Conservation (phyloP, 2,113 vertebrate species). For the Salvelinus fontinalis region DNA sequence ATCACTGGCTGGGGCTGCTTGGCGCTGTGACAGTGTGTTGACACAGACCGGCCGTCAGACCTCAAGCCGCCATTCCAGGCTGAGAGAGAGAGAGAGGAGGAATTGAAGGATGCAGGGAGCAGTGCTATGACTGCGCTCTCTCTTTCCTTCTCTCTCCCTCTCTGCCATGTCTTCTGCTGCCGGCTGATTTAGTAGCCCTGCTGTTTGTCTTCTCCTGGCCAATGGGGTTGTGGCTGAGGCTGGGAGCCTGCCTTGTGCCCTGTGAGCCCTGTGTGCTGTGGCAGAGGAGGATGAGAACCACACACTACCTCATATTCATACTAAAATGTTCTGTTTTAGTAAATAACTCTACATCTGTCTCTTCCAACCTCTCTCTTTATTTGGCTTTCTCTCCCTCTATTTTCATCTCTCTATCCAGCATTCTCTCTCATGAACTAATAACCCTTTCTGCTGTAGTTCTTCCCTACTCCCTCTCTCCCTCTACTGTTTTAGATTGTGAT, state of each 20-base stretch:
- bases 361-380: not conserved
- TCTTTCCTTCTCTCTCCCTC: conserved; percentile 1
- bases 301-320: not conserved
- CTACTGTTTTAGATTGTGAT: not conserved
- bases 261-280: not conserved
- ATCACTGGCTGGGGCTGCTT: conserved; percentile 46
- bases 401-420: not conserved
- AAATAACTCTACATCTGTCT: not conserved
- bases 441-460: not conserved
- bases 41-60: conserved; percentile 68
- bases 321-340: not conserved
- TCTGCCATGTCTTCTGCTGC: conserved; percentile 10
- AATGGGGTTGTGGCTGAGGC: not conserved
- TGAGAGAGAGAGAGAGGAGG: conserved; percentile 48
- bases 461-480: not conserved
- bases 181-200: not conserved
- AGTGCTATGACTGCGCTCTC: conserved; percentile 31
- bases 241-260: not conserved
- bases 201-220: not conserved
- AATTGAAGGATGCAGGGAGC: conserved; percentile 55
- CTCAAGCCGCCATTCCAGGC: conserved; percentile 60
- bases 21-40: conserved; percentile 64
- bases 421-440: not conserved
- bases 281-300: not conserved
- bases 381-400: not conserved